phyloP scores from a whole-genome alignment of 2,797 vertebrate species.

The Takifugu ocellatus region DNA sequence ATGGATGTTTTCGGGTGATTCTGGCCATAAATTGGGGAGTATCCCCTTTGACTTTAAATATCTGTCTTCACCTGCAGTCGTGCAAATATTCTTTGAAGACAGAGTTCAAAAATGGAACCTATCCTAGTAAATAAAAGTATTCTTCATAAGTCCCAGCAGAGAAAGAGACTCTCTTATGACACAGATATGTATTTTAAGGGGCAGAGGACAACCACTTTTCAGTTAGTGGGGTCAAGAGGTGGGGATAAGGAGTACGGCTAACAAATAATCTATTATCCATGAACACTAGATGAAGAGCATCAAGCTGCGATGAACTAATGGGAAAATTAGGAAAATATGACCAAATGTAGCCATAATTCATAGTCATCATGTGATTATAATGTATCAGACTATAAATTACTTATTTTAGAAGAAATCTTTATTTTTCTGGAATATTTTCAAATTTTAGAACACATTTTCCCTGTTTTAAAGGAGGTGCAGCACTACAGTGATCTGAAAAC shows the following conservation, averaged over 20 bases:
- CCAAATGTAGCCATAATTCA: no score
- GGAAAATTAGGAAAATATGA: no score
- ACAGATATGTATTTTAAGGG: constrained; percentile 33
- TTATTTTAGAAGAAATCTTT: not conserved
- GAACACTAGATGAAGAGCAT: constrained; percentile 11
- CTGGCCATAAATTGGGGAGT: no score
- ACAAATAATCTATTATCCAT: constrained; percentile 29
- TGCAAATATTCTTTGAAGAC: constrained; percentile 15
- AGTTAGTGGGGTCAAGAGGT: constrained; percentile 35
- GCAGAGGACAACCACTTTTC: constrained; percentile 22
- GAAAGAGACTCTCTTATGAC: constrained; percentile 40
- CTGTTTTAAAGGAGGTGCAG: not conserved
- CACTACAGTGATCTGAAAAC: constrained; percentile 2
- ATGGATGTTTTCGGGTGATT: no score
- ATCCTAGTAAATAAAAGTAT: constrained; percentile 32
- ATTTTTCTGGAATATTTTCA: not conserved
- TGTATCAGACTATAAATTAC: no score
- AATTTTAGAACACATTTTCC: not conserved
- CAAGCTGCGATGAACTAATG: not conserved
- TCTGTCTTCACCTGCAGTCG: no score
- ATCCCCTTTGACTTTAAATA: no score
- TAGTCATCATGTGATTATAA: no score
- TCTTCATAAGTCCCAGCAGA: constrained; percentile 38
- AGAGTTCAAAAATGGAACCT: not conserved
- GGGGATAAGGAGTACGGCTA: constrained; percentile 23